Conservation (phyloP, 2,797 vertebrate species). For the Iguana delicatissima region DNA sequence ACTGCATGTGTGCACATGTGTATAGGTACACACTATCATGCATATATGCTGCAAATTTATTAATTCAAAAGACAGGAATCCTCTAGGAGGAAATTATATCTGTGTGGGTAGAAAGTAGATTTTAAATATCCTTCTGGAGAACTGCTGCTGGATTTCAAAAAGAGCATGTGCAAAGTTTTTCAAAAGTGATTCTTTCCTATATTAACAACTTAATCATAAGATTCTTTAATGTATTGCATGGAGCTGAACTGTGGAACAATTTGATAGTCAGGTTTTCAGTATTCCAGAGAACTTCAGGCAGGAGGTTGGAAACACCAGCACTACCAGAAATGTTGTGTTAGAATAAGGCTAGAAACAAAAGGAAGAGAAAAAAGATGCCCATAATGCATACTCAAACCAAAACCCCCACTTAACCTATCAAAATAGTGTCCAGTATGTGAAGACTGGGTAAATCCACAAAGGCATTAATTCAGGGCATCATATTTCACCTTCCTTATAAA, state of each 20-base stretch:
- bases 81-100: slow-evolving; percentile 44
- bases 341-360: background rate
- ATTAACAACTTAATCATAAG: slow-evolving; percentile 32
- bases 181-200: background rate
- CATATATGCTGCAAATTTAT: background rate
- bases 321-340: no score
- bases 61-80: slow-evolving; percentile 28
- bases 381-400: background rate
- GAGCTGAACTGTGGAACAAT: background rate
- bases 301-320: background rate
- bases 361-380: background rate
- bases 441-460: background rate
- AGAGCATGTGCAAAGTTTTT: background rate
- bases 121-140: background rate
- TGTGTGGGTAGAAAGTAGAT: background rate
- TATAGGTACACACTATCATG: background rate
- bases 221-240: background rate
- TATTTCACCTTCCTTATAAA: background rate
- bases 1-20: no score
- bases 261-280: background rate
- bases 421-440: background rate
- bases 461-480: slow-evolving; percentile 10
- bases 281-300: background rate
- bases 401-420: background rate
- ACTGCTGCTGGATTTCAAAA: slow-evolving; percentile 16